Evolutionary conservation across 1,140 invertebrate species (phyloP).

Genomic region (Drosophila albomicans): DNA sequence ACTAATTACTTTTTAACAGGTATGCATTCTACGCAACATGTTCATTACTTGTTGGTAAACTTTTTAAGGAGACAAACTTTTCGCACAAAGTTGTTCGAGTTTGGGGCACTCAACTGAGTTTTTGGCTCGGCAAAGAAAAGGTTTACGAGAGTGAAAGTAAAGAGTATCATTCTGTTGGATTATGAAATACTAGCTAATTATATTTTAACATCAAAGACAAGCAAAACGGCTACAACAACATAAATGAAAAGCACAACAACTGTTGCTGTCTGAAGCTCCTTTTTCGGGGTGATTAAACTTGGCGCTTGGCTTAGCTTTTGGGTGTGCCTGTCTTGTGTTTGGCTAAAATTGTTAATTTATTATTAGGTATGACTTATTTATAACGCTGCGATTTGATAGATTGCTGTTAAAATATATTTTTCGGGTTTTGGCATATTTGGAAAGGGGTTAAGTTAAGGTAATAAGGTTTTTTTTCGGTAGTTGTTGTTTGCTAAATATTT

Average conservation of each 20-base stretch:
- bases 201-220: conserved; percentile 37
- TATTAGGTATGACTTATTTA: not conserved
- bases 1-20: conserved; percentile 34
- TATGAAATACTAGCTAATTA: conserved; percentile 38
- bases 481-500: no score
- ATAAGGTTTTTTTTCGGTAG: no score
- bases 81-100: not conserved
- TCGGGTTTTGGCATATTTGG: no score
- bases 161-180: conserved; percentile 3
- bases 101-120: not conserved
- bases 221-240: not conserved
- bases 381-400: conserved; percentile 1
- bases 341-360: not conserved
- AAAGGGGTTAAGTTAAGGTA: no score
- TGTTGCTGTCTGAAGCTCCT: conserved; percentile 5
- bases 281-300: conserved; percentile 18
- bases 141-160: not conserved
- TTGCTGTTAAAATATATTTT: not conserved
- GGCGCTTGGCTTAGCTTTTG: conserved; percentile 1
- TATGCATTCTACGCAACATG: conserved; percentile 1
- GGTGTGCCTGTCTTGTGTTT: not conserved
- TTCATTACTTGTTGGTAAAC: conserved; percentile 1
- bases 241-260: conserved; percentile 1
- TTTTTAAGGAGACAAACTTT: conserved; percentile 3
- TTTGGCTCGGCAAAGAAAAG: not conserved